Conservation (phyloP, 2,113 vertebrate species). For the Trichechus manatus region DNA sequence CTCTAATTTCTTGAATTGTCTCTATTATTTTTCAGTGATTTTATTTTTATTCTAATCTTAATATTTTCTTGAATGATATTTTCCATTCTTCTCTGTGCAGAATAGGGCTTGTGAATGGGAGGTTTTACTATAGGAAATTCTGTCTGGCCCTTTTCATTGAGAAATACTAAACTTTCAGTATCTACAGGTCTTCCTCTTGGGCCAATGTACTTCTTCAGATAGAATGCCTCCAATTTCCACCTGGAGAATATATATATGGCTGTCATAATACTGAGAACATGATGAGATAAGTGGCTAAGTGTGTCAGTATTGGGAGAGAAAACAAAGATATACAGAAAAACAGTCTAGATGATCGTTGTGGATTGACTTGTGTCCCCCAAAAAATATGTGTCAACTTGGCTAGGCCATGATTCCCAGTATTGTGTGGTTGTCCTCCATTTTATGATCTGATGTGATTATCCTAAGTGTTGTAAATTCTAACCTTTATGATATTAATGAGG, state of each 20-base stretch:
- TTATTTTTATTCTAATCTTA: constrained; percentile 46
- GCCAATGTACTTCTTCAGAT: background rate
- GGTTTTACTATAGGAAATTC: background rate
- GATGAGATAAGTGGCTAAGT: background rate
- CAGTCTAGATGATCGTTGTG: background rate
- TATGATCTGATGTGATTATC: too few relatives aligned
- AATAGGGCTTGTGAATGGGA: background rate
- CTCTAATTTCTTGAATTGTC: background rate
- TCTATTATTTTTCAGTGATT: background rate
- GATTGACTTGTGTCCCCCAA: too few relatives aligned
- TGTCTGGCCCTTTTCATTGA: background rate
- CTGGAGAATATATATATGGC: background rate
- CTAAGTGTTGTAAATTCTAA: too few relatives aligned
- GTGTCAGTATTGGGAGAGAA: background rate
- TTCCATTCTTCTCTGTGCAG: background rate
- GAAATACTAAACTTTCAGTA: background rate
- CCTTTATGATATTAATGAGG: too few relatives aligned
- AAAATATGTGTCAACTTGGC: too few relatives aligned
- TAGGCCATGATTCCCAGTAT: too few relatives aligned
- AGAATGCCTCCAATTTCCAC: background rate
- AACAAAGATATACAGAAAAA: background rate
- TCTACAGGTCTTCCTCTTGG: background rate
- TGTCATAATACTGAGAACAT: background rate
- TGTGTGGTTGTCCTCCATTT: too few relatives aligned
- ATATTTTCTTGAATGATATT: background rate